Percentiles rank a stretch among this genome's conserved stretches.
Conservation (phyloP, 1,140 invertebrate species). For the Drosophila tropicalis region DNA sequence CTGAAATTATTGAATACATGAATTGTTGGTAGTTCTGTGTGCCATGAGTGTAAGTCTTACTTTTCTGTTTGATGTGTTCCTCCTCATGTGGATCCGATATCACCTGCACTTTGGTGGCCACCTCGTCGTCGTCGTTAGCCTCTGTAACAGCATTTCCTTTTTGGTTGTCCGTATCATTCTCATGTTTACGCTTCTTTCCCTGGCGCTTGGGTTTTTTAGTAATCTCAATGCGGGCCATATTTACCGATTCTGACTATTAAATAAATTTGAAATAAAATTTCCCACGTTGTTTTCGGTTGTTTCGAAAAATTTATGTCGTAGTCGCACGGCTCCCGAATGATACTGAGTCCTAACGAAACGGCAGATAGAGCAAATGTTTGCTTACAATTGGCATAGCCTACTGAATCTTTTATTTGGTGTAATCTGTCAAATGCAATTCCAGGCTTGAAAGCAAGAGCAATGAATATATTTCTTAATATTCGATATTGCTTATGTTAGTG, state of each 20-base stretch:
- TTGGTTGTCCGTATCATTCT: conserved; percentile 29
- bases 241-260: neutral
- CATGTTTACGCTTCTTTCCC: conserved; percentile 65
- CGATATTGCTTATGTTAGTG: neutral
- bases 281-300: neutral
- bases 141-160: neutral
- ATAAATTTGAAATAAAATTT: conserved; percentile 12
- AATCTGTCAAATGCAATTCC: neutral
- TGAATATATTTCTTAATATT: neutral
- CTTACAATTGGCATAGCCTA: neutral
- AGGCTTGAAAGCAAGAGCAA: neutral
- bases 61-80: conserved; percentile 4
- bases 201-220: conserved; percentile 62
- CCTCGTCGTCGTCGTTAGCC: conserved; percentile 62
- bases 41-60: conserved; percentile 9
- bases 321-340: neutral
- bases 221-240: conserved; percentile 68
- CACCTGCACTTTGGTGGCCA: conserved; percentile 62
- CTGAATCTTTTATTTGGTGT: neutral
- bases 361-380: neutral
- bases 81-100: conserved; percentile 42
- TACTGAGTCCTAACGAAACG: neutral
- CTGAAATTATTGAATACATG: conserved; percentile 10
- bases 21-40: neutral
- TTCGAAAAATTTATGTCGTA: neutral